Evolutionary conservation across 2,113 vertebrate genomes (phyloP).

Genomic region (rabbit (Oryctolagus cuniculus)): DNA sequence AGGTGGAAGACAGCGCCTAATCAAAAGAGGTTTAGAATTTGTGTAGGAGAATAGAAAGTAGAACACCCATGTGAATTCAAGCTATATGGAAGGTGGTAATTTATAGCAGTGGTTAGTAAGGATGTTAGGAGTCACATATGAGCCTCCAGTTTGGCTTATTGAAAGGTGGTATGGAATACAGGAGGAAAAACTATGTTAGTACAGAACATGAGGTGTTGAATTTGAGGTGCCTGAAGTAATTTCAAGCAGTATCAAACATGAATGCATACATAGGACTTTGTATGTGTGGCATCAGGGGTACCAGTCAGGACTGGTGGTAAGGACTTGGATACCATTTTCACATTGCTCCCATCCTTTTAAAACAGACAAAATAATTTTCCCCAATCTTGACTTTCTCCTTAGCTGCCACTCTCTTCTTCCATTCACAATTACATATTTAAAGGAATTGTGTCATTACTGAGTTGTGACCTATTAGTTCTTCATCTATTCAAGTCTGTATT

Average conservation of each 20-base stretch:
- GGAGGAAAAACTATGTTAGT: not conserved
- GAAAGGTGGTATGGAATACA: not conserved
- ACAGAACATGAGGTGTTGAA: not conserved
- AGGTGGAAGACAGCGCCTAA: not conserved
- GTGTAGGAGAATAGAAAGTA: not conserved
- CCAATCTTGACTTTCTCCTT: slow-evolving; percentile 20
- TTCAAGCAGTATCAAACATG: not conserved
- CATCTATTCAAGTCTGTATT: not conserved
- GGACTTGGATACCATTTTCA: not conserved
- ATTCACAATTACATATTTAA: not conserved
- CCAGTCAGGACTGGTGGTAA: not conserved
- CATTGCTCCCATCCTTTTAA: not conserved
- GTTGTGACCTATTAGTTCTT: not conserved
- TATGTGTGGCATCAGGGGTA: not conserved
- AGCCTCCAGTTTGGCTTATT: not conserved
- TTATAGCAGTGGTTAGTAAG: not conserved
- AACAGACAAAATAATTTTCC: not conserved
- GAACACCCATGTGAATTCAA: not conserved
- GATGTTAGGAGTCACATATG: not conserved
- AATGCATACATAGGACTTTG: not conserved
- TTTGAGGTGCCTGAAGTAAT: not conserved
- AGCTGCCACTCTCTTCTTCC: not conserved
- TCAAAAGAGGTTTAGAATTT: not conserved
- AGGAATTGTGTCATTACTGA: not conserved
- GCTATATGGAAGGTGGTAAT: not conserved